These are phyloP conservation scores for Ophraella communa DNA, from an alignment of 2,888 invertebrate species.

Conservation along the genomic window DNA sequence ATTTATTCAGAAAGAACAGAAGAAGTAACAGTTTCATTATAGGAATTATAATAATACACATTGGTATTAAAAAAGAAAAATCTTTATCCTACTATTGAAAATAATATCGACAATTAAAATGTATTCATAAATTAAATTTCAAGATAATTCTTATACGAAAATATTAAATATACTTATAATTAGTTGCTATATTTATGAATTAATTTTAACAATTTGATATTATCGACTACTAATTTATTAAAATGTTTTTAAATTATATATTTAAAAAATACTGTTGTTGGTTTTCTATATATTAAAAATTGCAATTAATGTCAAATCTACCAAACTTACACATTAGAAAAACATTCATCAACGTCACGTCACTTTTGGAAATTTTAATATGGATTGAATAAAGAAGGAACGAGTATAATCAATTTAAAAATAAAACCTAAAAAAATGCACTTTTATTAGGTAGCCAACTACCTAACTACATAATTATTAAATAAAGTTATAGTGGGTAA, in stretches of 20 bases:
- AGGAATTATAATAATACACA: not conserved
- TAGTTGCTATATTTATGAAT: not conserved
- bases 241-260: not conserved
- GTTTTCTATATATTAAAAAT: not conserved
- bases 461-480: not conserved
- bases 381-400: constrained; percentile 9
- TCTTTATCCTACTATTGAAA: not conserved
- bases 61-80: constrained; percentile 1
- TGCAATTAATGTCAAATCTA: not conserved
- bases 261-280: not conserved
- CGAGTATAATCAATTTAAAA: not conserved
- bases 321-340: not conserved
- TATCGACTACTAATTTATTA: not conserved
- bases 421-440: not conserved
- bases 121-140: not conserved
- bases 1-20: not conserved
- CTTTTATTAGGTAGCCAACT: not conserved
- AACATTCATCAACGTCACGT: not conserved
- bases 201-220: not conserved
- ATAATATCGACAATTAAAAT: not conserved
- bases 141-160: not conserved
- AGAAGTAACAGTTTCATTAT: not conserved
- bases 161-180: not conserved
- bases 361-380: constrained; percentile 25
- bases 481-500: not conserved